A percentile compares a stretch with the other conserved stretches of the same genome.
Conservation (phyloP, 2,113 vertebrate genomes). For the Ptilonorhynchus violaceus region DNA sequence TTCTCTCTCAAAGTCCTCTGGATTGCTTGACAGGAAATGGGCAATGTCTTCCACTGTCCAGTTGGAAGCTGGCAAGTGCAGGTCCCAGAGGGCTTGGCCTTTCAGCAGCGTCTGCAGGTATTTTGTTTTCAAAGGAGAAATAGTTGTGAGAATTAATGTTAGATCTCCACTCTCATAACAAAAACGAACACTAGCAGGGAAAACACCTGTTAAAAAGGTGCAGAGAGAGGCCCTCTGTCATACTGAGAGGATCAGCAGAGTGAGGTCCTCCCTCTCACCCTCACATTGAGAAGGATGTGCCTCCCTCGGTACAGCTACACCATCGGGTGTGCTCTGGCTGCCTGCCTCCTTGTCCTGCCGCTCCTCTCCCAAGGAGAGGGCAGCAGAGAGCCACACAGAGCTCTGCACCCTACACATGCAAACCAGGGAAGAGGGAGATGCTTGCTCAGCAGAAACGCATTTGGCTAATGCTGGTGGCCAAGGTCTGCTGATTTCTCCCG, state of each 20-base stretch:
- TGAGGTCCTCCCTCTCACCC: not conserved
- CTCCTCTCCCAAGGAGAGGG: not conserved
- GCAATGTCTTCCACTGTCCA: conserved; percentile 85
- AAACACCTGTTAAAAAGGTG: not conserved
- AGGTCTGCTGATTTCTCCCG: not conserved
- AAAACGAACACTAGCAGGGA: not conserved
- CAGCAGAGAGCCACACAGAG: conserved; percentile 1
- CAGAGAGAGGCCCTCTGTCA: not conserved
- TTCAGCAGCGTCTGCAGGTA: conserved; percentile 80
- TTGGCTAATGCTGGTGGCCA: not conserved
- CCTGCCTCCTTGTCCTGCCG: not conserved
- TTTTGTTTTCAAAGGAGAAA: not conserved
- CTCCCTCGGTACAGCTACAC: accelerated
- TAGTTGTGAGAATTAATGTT: not conserved
- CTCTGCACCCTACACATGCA: accelerated
- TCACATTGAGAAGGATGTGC: accelerated
- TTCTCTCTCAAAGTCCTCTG: conserved; percentile 52
- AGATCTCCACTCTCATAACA: accelerated
- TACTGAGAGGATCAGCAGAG: not conserved
- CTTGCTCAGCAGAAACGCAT: not conserved
- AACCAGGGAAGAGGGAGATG: not conserved
- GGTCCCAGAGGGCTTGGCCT: conserved; percentile 78
- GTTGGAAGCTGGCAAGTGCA: conserved; percentile 73
- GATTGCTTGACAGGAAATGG: conserved; percentile 82
- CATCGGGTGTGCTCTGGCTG: accelerated